These are phyloP conservation scores for Sarcophaga bullata DNA, from an alignment of 1,140 invertebrate genomes.

Conservation along the genomic window DNA sequence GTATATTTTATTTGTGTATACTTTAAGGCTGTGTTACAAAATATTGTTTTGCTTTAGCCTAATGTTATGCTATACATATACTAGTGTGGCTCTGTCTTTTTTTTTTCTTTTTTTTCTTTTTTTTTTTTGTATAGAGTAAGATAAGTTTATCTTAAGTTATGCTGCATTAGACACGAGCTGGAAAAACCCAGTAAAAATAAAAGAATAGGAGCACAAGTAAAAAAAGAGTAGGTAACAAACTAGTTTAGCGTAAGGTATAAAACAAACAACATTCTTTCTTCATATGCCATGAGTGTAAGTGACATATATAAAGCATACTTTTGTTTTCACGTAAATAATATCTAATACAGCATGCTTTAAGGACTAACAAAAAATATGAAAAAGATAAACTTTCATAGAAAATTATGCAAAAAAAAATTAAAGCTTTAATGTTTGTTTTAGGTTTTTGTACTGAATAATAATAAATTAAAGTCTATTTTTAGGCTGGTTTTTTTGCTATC, in stretches of 20 bases:
- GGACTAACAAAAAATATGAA: not conserved
- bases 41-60: constrained; percentile 22
- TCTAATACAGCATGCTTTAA: not conserved
- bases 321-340: not conserved
- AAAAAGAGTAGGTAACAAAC: not conserved
- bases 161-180: constrained; percentile 7
- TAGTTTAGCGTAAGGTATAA: not conserved
- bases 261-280: not conserved
- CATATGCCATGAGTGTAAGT: not conserved
- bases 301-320: constrained; percentile 30
- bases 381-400: not conserved
- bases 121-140: too few species aligned
- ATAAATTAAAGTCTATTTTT: not conserved
- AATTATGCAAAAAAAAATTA: not conserved
- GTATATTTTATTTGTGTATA: not conserved
- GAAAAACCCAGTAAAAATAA: too few species aligned
- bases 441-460: not conserved
- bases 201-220: too few species aligned
- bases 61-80: constrained; percentile 29
- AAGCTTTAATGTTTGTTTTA: not conserved
- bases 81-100: too few species aligned
- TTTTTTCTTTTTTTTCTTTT: too few species aligned
- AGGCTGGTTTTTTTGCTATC: not conserved
- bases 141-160: constrained; percentile 33
- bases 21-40: constrained; percentile 13